Percentiles rank a stretch among this genome's conserved stretches.
Evolutionary conservation across 92 coral and sea anemone species (phyloP).

Genomic region (Porites divaricata): DNA sequence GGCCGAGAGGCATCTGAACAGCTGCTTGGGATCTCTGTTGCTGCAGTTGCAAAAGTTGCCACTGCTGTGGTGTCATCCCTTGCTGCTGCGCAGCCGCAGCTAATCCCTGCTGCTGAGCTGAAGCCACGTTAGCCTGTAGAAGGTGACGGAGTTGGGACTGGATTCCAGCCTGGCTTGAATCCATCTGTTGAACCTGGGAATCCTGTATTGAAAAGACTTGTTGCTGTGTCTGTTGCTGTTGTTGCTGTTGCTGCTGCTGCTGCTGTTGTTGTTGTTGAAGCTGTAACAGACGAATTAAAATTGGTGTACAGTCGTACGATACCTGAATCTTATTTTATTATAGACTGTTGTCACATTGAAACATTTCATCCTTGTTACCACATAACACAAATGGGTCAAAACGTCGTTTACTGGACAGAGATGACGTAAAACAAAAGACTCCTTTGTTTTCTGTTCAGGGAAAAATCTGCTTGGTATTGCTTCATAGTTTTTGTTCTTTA

Average conservation of each 20-base stretch:
- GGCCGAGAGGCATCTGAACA: constrained; percentile 56
- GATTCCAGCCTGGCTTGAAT: constrained; percentile 47
- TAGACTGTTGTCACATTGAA: too few relatives aligned
- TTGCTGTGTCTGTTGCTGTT: constrained; percentile 49
- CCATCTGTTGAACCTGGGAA: constrained; percentile 47
- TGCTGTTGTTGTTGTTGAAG: constrained; percentile 59
- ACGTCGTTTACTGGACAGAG: too few relatives aligned
- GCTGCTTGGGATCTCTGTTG: constrained; percentile 68
- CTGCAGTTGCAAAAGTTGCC: constrained; percentile 59
- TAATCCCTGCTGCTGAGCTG: constrained; percentile 61
- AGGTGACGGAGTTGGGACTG: constrained; percentile 72
- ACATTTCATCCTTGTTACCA: too few relatives aligned
- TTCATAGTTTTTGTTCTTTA: too few relatives aligned
- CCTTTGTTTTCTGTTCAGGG: too few relatives aligned
- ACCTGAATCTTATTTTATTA: background rate
- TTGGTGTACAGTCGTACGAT: background rate
- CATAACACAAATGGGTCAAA: too few relatives aligned
- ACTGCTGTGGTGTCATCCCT: constrained; percentile 74
- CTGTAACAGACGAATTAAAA: background rate
- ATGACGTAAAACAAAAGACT: too few relatives aligned
- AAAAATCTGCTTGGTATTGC: too few relatives aligned
- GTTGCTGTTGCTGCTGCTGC: constrained; percentile 52
- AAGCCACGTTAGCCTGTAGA: constrained; percentile 58
- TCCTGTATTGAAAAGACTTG: constrained; percentile 36
- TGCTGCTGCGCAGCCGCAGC: constrained; percentile 62